phyloP scores from a whole-genome alignment of 2,888 invertebrate genomes.

The Dasypolia templi region DNA sequence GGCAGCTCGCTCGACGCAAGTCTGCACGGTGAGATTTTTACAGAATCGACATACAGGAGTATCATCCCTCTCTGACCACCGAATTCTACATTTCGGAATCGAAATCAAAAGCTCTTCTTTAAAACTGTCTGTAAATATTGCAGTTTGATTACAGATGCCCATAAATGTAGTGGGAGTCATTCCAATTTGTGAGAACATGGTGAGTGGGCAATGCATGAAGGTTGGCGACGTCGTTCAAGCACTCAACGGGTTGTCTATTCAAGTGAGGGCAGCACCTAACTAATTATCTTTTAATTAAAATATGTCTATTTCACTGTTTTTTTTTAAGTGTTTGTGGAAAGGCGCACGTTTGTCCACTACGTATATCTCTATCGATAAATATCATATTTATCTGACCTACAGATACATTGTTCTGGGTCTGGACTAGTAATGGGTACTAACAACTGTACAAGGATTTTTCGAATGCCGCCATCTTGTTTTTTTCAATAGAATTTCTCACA shows the following conservation, averaged over 20 bases:
- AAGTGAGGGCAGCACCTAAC: slow-evolving; percentile 79
- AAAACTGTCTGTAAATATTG: background rate
- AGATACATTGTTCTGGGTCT: background rate
- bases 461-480: background rate
- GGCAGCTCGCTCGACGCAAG: too few relatives aligned
- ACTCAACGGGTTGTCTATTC: slow-evolving; percentile 94
- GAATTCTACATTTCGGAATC: too few relatives aligned
- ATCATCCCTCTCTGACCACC: background rate
- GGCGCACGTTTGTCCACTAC: background rate
- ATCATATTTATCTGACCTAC: background rate
- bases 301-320: too few relatives aligned
- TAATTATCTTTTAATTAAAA: background rate
- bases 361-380: background rate
- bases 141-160: slow-evolving; percentile 70
- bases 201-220: slow-evolving; percentile 94
- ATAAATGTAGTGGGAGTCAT: slow-evolving; percentile 91
- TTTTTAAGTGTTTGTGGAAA: background rate
- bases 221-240: slow-evolving; percentile 95
- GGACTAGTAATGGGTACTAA: background rate
- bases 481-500: background rate
- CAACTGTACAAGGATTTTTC: background rate
- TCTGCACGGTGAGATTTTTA: too few relatives aligned
- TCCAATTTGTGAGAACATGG: slow-evolving; percentile 95
- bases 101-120: background rate
- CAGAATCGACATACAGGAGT: too few relatives aligned